These are phyloP conservation scores for Lottia gigantea DNA, from an alignment of 2,888 invertebrate genomes.

Conservation along the genomic window DNA sequence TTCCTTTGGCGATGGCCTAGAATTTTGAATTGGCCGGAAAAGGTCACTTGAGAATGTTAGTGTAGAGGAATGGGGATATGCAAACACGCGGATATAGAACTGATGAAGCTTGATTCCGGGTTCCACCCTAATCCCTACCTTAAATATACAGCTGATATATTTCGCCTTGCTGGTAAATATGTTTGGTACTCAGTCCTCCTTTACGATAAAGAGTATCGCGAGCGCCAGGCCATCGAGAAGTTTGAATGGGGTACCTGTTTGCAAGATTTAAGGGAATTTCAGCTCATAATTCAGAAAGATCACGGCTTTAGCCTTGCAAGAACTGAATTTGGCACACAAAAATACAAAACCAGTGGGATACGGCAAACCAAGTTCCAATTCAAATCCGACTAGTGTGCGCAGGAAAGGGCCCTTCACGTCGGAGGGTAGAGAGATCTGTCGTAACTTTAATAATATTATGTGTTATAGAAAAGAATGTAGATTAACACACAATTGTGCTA, in stretches of 20 bases:
- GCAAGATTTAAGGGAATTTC: not conserved
- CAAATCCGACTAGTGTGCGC: too few species aligned
- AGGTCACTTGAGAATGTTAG: too few species aligned
- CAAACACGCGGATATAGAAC: too few species aligned
- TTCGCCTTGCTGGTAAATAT: not conserved
- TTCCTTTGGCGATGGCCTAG: too few species aligned
- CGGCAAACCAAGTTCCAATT: too few species aligned
- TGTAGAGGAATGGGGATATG: too few species aligned
- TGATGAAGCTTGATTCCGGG: not conserved
- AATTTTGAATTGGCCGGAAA: too few species aligned
- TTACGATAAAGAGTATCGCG: not conserved
- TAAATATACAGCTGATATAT: not conserved
- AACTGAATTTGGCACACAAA: not conserved
- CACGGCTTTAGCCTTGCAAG: too few species aligned
- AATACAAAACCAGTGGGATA: not conserved
- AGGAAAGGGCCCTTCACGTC: not conserved
- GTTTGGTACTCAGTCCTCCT: not conserved
- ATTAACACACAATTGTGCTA: conserved; percentile 3
- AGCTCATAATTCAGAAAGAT: not conserved
- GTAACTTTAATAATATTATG: not conserved
- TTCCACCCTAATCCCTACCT: not conserved
- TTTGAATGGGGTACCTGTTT: not conserved
- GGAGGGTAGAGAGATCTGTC: conserved; percentile 8
- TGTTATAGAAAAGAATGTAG: not conserved
- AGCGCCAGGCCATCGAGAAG: not conserved